Evolutionary conservation across 2,113 vertebrate genomes (phyloP).

Genomic region (Spea multiplicata): DNA sequence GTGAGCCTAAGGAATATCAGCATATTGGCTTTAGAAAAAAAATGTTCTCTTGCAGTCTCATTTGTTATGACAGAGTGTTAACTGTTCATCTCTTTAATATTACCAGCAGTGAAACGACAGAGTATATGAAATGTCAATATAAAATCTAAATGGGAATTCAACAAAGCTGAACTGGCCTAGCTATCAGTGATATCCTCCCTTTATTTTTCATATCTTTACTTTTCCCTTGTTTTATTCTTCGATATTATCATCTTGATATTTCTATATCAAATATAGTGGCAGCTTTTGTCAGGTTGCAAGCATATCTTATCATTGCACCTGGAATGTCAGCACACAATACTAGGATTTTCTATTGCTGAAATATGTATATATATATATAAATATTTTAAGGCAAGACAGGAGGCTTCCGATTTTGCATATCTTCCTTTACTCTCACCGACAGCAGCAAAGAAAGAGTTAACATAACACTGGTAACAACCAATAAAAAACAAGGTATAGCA

Average conservation of each 20-base stretch:
- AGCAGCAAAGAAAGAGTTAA: too few relatives aligned
- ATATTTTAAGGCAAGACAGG: too few relatives aligned
- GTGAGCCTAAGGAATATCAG: not conserved
- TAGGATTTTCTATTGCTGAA: not conserved
- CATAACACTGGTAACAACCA: too few relatives aligned
- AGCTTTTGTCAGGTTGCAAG: not conserved
- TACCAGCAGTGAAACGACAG: not conserved
- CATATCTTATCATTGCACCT: not conserved
- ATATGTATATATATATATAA: too few relatives aligned
- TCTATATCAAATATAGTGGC: not conserved
- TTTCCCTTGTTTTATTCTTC: not conserved
- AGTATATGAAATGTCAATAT: not conserved
- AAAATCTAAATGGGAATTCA: not conserved
- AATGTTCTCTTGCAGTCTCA: not conserved
- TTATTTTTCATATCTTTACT: not conserved
- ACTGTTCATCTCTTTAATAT: not conserved
- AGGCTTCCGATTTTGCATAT: too few relatives aligned
- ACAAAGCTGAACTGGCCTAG: not conserved
- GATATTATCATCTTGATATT: not conserved
- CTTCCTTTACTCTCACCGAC: too few relatives aligned
- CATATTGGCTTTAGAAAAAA: conserved; percentile 3
- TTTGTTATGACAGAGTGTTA: conserved; percentile 3
- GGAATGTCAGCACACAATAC: not conserved
- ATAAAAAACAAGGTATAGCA: too few relatives aligned
- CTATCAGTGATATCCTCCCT: not conserved